phyloP scores from a whole-genome alignment of 2,113 vertebrate genomes.

The Dinomys branickii region DNA sequence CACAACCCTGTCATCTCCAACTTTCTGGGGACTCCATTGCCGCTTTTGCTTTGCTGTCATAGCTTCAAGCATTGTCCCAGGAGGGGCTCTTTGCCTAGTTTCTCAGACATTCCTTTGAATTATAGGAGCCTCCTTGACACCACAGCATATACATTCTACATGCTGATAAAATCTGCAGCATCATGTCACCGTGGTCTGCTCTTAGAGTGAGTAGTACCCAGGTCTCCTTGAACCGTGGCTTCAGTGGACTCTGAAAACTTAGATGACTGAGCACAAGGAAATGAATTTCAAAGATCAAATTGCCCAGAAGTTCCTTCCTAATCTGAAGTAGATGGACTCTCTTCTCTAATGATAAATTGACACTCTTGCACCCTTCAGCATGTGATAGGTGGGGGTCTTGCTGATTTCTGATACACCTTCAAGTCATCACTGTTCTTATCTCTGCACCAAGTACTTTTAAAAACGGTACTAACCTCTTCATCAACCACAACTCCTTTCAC shows the following conservation, averaged over 20 bases:
- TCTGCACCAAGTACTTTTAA: neutral
- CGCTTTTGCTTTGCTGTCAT: neutral
- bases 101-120: neutral
- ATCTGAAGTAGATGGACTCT: neutral
- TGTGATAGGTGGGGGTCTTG: neutral
- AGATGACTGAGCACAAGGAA: neutral
- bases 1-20: neutral
- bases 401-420: neutral
- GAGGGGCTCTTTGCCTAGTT: neutral
- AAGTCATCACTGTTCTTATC: neutral
- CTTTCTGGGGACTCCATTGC: neutral
- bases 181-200: neutral
- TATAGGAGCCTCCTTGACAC: neutral
- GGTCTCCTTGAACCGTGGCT: neutral
- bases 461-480: neutral
- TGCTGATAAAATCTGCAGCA: neutral
- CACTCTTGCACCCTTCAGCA: neutral
- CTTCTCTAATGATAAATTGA: neutral
- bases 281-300: neutral
- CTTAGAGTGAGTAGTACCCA: neutral
- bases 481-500: neutral
- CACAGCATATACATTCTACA: neutral
- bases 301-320: neutral
- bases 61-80: neutral
- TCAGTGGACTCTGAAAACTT: neutral